Evolutionary conservation across 2,797 vertebrate species (phyloP).

Genomic region (Chromis chromis): DNA sequence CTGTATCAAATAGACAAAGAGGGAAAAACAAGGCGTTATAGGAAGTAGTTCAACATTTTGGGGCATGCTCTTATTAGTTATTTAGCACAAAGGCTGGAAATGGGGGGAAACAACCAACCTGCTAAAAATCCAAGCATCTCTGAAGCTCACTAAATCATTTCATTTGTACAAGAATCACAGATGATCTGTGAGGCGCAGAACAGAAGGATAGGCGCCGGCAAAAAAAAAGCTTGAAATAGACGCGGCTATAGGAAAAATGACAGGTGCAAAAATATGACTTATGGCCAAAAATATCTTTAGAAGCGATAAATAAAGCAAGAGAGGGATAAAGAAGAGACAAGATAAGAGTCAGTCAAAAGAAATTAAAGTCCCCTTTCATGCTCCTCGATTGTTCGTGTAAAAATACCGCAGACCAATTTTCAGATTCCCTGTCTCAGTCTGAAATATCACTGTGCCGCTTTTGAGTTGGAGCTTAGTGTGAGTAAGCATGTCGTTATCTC

Average conservation of each 20-base stretch:
- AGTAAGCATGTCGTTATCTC: conserved; percentile 74
- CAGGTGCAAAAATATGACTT: conserved; percentile 57
- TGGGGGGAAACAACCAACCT: too few species aligned
- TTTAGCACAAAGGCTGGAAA: too few species aligned
- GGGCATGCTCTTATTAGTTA: not conserved
- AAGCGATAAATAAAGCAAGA: conserved; percentile 44
- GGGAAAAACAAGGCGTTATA: not conserved
- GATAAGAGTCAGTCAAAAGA: conserved; percentile 47
- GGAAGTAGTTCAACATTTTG: not conserved
- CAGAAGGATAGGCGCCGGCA: not conserved
- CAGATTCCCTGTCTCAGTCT: conserved; percentile 51
- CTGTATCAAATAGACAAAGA: conserved; percentile 7
- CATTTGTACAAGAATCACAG: not conserved
- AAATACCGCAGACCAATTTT: conserved; percentile 66
- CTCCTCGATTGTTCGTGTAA: conserved; percentile 47
- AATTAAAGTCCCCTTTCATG: conserved; percentile 51
- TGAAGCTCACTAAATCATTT: not conserved
- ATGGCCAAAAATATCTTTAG: conserved; percentile 57
- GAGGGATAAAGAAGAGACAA: conserved; percentile 36
- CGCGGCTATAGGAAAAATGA: conserved; percentile 35
- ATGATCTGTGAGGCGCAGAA: not conserved
- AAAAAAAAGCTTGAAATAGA: conserved; percentile 29
- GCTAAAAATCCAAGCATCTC: not conserved
- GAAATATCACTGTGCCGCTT: conserved; percentile 64
- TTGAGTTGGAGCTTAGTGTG: conserved; percentile 67